Conservation (phyloP, 2,797 vertebrate genomes). For the Xerus rutilus region DNA sequence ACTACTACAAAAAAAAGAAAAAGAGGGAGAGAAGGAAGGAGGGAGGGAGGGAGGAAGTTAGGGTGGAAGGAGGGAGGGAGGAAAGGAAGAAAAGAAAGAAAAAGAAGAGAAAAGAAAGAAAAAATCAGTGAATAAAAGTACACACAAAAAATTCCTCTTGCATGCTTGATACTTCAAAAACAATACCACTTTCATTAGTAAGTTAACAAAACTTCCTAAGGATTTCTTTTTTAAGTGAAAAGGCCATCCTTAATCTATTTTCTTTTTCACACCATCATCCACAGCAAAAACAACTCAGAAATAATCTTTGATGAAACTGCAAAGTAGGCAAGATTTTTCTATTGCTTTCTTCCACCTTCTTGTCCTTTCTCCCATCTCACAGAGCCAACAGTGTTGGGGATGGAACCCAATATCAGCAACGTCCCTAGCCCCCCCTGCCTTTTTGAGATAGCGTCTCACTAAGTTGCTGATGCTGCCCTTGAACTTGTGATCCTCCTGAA, state of each 20-base stretch:
- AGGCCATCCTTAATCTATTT: background rate
- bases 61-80: no score
- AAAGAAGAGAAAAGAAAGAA: background rate
- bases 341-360: background rate
- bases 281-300: conserved; percentile 13
- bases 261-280: conserved; percentile 26
- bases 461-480: no score
- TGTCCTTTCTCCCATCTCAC: background rate
- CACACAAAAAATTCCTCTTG: background rate
- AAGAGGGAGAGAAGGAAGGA: no score
- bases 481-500: no score
- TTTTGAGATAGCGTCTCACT: no score
- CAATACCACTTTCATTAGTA: conserved; percentile 49
- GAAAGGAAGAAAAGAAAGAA: background rate
- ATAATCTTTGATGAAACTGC: background rate
- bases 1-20: no score
- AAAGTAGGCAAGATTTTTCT: background rate
- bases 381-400: background rate
- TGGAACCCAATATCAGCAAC: no score
- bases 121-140: background rate
- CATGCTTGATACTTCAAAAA: conserved; percentile 24
- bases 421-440: no score
- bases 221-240: conserved; percentile 32
- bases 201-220: conserved; percentile 38
- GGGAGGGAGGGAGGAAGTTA: no score